These are phyloP conservation scores for Crotalus tigris DNA, from an alignment of 2,113 vertebrate species.

Conservation along the genomic window DNA sequence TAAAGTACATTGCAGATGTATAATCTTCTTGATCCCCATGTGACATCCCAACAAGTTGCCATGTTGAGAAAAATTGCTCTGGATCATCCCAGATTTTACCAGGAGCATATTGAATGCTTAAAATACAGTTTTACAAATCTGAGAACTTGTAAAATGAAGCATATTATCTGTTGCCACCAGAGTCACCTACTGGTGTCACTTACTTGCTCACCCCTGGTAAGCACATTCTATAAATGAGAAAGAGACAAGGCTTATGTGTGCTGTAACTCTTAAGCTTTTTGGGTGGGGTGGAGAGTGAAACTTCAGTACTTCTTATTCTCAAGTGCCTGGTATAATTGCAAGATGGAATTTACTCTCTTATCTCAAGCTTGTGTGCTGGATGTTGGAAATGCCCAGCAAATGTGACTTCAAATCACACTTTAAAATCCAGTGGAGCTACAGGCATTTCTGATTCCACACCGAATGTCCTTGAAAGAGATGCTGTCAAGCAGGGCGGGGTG, in stretches of 20 bases:
- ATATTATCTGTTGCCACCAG: background rate
- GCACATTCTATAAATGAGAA: background rate
- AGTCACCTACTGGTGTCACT: background rate
- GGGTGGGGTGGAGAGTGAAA: background rate
- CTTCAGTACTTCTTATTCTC: background rate
- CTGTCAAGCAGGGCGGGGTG: background rate
- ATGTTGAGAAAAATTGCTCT: background rate
- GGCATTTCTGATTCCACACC: background rate
- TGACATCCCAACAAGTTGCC: background rate
- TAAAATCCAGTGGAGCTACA: background rate
- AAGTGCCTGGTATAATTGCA: background rate
- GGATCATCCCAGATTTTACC: slow-evolving; percentile 9
- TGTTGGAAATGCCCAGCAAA: background rate
- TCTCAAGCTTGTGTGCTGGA: background rate
- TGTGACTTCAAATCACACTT: background rate
- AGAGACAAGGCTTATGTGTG: background rate
- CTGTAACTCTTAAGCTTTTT: background rate
- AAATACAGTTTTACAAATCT: background rate
- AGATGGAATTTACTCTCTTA: background rate
- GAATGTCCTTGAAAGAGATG: background rate
- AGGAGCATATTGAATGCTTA: background rate
- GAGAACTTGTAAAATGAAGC: background rate
- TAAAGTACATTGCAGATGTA: background rate
- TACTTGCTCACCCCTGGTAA: background rate
- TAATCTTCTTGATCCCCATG: background rate